These are phyloP conservation scores for Zophobas atratus DNA, from an alignment of 1,140 invertebrate genomes.

Conservation along the genomic window DNA sequence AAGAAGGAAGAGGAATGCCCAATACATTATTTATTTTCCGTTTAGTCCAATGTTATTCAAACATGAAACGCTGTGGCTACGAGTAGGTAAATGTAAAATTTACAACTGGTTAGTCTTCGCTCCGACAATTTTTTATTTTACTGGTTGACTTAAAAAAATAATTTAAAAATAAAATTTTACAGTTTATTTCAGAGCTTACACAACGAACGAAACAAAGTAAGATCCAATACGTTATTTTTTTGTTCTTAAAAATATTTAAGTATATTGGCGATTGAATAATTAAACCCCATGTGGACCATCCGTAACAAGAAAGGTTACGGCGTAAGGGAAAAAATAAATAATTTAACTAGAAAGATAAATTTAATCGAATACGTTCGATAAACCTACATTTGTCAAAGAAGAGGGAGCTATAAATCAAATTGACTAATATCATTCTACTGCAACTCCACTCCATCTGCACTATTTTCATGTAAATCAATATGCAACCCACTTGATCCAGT, in stretches of 20 bases:
- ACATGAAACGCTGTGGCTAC: too few relatives aligned
- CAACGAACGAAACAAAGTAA: too few relatives aligned
- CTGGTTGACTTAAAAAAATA: too few relatives aligned
- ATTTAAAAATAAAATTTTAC: too few relatives aligned
- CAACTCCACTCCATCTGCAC: conserved; percentile 38
- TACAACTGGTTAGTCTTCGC: too few relatives aligned
- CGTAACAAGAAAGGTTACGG: neutral
- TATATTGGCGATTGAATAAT: neutral
- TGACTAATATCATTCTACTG: conserved; percentile 46
- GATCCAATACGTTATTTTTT: too few relatives aligned
- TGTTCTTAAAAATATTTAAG: neutral
- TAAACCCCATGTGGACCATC: conserved; percentile 1
- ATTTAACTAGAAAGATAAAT: conserved; percentile 45
- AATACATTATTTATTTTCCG: too few relatives aligned
- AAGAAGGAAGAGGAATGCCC: too few relatives aligned
- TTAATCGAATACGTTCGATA: conserved; percentile 48
- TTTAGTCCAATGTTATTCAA: too few relatives aligned
- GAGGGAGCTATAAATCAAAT: conserved; percentile 43
- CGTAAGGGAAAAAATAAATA: conserved; percentile 37
- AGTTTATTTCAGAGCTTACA: too few relatives aligned
- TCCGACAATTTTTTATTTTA: too few relatives aligned
- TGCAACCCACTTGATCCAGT: conserved; percentile 39
- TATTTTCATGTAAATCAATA: conserved; percentile 51
- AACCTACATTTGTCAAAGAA: conserved; percentile 46
- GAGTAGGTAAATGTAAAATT: too few relatives aligned